Evolutionary conservation across 2,888 invertebrate species (phyloP).

Genomic region (Hypena proboscidalis): DNA sequence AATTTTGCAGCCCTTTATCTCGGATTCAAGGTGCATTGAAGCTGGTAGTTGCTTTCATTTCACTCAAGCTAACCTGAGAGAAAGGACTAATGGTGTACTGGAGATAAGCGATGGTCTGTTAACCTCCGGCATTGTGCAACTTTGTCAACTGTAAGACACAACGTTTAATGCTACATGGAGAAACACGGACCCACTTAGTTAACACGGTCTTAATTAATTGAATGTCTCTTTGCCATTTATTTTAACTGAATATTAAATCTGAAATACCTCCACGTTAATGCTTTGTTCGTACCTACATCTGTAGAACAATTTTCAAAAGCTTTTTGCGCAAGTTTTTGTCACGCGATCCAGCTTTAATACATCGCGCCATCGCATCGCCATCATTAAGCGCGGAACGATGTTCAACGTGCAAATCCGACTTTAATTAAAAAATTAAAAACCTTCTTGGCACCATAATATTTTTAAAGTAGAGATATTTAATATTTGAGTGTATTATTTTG

Average conservation of each 20-base stretch:
- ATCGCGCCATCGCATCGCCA: too few relatives aligned
- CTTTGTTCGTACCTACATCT: too few relatives aligned
- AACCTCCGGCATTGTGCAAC: constrained; percentile 6
- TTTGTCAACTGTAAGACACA: constrained; percentile 5
- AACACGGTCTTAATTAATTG: too few relatives aligned
- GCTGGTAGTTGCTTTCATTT: neutral
- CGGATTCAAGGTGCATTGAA: too few relatives aligned
- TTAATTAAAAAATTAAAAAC: constrained; percentile 30
- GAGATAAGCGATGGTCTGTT: constrained; percentile 15
- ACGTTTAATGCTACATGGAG: constrained; percentile 1
- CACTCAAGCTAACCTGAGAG: neutral
- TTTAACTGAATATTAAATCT: too few relatives aligned
- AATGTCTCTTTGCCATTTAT: too few relatives aligned
- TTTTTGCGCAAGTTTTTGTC: neutral
- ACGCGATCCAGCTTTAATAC: neutral
- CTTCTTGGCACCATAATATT: too few relatives aligned
- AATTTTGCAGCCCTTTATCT: too few relatives aligned
- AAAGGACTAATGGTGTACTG: constrained; percentile 4
- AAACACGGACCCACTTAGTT: too few relatives aligned
- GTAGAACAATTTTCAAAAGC: neutral
- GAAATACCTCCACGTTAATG: too few relatives aligned
- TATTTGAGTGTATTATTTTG: too few relatives aligned
- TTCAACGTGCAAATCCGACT: constrained; percentile 16
- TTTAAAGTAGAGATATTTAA: too few relatives aligned
- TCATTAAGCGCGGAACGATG: constrained; percentile 12